Conservation (phyloP, 2,888 invertebrate species). For the Camptogramma bilineatum region DNA sequence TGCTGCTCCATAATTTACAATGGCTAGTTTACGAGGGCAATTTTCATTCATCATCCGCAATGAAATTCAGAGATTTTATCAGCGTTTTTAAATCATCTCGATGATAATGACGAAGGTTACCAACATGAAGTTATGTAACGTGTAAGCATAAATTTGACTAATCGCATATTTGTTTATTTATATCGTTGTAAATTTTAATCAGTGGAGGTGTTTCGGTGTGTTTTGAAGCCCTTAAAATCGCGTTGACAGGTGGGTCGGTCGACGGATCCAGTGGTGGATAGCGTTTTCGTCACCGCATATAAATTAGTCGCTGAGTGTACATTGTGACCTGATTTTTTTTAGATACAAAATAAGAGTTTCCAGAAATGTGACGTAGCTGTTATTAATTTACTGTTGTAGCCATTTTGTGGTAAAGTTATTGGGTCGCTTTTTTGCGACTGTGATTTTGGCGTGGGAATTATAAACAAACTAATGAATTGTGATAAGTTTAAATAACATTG, state of each 20-base stretch:
- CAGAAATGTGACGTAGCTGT: conserved; percentile 49
- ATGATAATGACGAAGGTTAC: conserved; percentile 36
- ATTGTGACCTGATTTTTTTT: conserved; percentile 52
- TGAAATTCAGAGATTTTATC: conserved; percentile 41
- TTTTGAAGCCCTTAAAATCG: conserved; percentile 35
- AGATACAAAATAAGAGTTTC: conserved; percentile 47
- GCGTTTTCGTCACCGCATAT: conserved; percentile 43
- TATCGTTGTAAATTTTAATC: conserved; percentile 36
- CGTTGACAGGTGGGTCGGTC: conserved; percentile 46
- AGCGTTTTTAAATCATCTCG: conserved; percentile 38
- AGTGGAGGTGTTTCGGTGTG: conserved; percentile 22
- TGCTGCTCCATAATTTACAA: conserved; percentile 26
- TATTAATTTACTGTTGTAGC: conserved; percentile 47
- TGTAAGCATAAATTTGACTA: conserved; percentile 34
- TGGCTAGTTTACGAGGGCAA: conserved; percentile 37
- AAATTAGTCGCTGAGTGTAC: conserved; percentile 47
- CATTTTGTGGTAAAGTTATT: conserved; percentile 25
- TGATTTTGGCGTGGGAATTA: conserved; percentile 17
- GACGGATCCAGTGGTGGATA: conserved; percentile 41
- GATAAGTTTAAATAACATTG: background rate
- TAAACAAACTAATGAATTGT: conserved; percentile 2
- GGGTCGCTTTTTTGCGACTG: conserved; percentile 22
- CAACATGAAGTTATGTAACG: conserved; percentile 12
- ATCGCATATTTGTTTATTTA: conserved; percentile 39
- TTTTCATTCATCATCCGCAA: conserved; percentile 38